Conservation (phyloP, 2,113 vertebrate genomes). For the Epinephelus fuscoguttatus region DNA sequence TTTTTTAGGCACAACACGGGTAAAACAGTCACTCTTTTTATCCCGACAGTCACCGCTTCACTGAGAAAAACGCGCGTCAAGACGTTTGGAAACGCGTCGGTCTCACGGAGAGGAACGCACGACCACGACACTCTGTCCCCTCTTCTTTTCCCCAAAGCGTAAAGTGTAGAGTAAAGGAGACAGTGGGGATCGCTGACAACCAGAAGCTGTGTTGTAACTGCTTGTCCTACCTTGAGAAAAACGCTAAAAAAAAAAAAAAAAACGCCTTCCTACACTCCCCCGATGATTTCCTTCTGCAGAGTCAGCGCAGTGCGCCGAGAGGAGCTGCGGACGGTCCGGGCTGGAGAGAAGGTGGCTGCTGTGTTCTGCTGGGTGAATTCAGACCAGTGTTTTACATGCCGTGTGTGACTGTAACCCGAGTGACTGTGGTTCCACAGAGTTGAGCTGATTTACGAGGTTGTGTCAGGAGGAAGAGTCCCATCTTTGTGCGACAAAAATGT, state of each 20-base stretch:
- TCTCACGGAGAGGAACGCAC: conserved; percentile 54
- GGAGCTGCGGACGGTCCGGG: conserved; percentile 71
- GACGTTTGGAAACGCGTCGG: conserved; percentile 66
- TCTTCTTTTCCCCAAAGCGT: conserved; percentile 36
- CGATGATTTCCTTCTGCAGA: conserved; percentile 73
- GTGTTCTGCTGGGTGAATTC: conserved; percentile 43
- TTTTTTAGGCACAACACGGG: conserved; percentile 15
- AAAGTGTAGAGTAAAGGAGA: conserved; percentile 42
- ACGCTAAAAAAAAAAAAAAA: conserved; percentile 45
- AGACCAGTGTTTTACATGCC: conserved; percentile 58
- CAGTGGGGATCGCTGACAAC: conserved; percentile 53
- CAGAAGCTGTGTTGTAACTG: conserved; percentile 60
- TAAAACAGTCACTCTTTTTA: conserved; percentile 31
- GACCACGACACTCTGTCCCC: conserved; percentile 54
- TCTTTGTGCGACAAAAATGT: conserved; percentile 80
- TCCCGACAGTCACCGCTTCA: conserved; percentile 27
- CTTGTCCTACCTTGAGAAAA: conserved; percentile 72
- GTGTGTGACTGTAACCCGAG: conserved; percentile 71
- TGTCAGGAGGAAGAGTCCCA: conserved; percentile 80
- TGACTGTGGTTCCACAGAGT: conserved; percentile 54
- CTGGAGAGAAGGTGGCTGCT: conserved; percentile 73
- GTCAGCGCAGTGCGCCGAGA: conserved; percentile 69
- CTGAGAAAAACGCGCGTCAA: conserved; percentile 62
- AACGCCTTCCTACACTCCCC: conserved; percentile 70
- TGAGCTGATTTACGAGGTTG: conserved; percentile 72